Base-by-base conservation (phyloP, 2,888 invertebrate species). In the Chrysolina oricalcia region DNA sequence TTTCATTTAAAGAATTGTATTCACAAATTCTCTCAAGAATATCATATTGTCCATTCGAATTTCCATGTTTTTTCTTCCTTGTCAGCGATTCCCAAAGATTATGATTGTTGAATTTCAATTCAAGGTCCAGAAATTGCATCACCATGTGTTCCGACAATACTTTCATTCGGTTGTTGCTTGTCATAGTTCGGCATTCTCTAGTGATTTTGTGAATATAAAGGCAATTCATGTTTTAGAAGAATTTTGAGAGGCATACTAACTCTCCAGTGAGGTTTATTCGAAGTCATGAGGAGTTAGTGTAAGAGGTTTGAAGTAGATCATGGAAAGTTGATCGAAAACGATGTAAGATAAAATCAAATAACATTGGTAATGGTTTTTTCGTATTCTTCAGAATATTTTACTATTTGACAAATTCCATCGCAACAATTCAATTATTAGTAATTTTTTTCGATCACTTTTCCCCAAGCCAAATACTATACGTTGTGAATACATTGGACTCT, bases 401-500 rank as follows among this genome's bases (percentile, higher is more conserved):
- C 15, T 27, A 2, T 27, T 5, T 3, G 5, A n/a, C n/a, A n/a
- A n/a, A n/a, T 43, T 43, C 6, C 43, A 10, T 8, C 43, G 6
- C 43, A 43, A 19, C 13, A 53, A 9, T 11, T 53, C 19, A 53
- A 19, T 15, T 15, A 15, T 23, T 59, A 46, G 27, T 27, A 21
- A 43, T 43, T 17, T 17, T 43, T 17, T 41, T 15, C 64, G 62
- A 46, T 27, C 21, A 46, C 41, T 48, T 35, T 48, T 66, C 9
- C 62, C 40, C 2, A 50, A 11, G 27, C 46, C 11, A 50, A 19
- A 19, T 68, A 46, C 50, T 46, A 73, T 11, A 56, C 74, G 73
- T 78, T 78, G 80, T 81, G 73, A 76, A 71, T 77, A 74, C 79
- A 80, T 83, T 83, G 80, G 80, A 82, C 81, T 84, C 63, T 81